Evolutionary conservation across 2,797 vertebrate genomes (phyloP), one percentile per base, ranked within the genome.

Genomic region (Pipistrellus pipistrellus): DNA sequence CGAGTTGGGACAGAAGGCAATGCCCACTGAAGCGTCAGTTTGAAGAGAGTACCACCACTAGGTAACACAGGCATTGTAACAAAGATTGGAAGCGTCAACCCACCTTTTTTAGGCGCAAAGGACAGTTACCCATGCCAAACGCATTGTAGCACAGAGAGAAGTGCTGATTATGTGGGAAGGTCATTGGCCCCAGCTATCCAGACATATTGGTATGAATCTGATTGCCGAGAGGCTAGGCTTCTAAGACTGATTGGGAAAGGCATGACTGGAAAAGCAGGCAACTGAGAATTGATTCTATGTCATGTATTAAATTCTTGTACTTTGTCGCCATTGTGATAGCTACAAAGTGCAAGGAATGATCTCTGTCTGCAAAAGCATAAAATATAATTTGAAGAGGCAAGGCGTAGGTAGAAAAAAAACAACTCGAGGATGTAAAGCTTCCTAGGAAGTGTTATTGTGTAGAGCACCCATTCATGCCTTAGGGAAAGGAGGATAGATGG

Each of bases 361-460:
- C 15, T 91, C 27, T 86, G 25, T 73, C 12, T 85, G 30, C 55
- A 48, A 71, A 94, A 93, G 66, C n/a, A 90, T 92, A 91, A 88
- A 88, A 59, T 93, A 68, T 12, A 46, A 21, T 72, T 76, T 78
- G 72, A 76, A 83, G 85, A 87, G 25, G 62, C 4, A 90, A 87
- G 88, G 59, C 20, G 13, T 23, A 35, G 75, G n/a, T 18, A 44
- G 68, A 18, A 57, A 85, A 51, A 51, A 85, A 51, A 51, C 41
- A 77, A 25, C 35, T 55, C 51, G 64, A 62, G 71, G 48, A 53
- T 89, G 13, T 78, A 30, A 68, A 59, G 23, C 32, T 18, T 4
- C 35, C 27, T 21, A 23, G 0, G 25, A 72, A 75, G 20, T 57
- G 18, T 27, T 66, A 81, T 86, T 93, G 68, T 27, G 30, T 44